Evolutionary conservation across 2,797 vertebrate species (phyloP), one percentile per base, ranked within the genome.

Genomic region (Amblyraja radiata): DNA sequence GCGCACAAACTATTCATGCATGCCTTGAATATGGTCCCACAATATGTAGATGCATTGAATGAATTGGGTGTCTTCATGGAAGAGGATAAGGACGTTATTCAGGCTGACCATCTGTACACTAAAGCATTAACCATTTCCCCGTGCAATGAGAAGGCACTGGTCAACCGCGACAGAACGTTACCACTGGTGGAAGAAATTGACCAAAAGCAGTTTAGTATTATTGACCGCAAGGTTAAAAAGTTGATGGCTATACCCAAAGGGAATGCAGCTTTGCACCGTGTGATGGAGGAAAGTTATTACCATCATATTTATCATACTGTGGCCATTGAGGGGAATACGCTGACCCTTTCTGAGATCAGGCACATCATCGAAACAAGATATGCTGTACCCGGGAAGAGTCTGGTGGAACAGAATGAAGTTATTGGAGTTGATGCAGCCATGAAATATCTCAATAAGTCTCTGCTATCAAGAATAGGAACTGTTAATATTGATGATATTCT

Each of bases 241-340:
- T 97, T 99, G 79, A 98, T 99, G 98, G 97, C 99, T 65, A 99
- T 99, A 94, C 98, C 99, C 16, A 99, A 99, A 94, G 98, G 99
- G 63, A 99, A 96, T 94, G 98, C 98, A 0, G 99, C 98, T 0
- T 97, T 99, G 71, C 97, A 98, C 6, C 94, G 99, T 0, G 97
- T 99, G 94, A 98, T 99, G 98, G 98, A 99, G 94, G 99, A 99
- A 93, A 98, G 98, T 0, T 99, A 99, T 94, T 99, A 99, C 94
- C 99, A 99, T 94, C 98, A 99, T 95, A 98, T 99, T 94, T 99
- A 99, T 95, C 99, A 99, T 97, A 99, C 99, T 0, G 99, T 99
- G 8, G 99, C 99, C 6, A 99, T 99, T 0, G 99, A 99, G 94
- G 99, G 99, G 61, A 99, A 97, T 96, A 99, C 99, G 0, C 96